phyloP scores from a whole-genome alignment of 1,140 invertebrate genomes.

The Latrodectus geometricus region DNA sequence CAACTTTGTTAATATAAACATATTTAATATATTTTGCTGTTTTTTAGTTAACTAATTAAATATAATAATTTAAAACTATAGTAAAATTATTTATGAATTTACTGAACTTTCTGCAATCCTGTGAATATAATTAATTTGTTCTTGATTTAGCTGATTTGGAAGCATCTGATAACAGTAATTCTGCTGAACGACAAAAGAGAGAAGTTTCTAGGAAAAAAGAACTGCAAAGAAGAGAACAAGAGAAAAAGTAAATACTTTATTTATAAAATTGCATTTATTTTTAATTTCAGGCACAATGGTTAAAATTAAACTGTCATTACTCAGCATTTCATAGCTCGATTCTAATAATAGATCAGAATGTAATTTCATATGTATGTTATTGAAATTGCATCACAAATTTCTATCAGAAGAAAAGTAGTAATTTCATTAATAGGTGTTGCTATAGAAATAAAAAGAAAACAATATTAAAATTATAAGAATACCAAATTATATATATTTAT shows the following conservation, averaged over 20 bases:
- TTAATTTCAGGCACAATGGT: too few relatives aligned
- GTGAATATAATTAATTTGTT: not conserved
- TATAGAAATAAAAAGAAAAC: too few relatives aligned
- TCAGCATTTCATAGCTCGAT: too few relatives aligned
- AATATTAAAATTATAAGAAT: too few relatives aligned
- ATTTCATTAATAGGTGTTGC: too few relatives aligned
- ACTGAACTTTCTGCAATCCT: not conserved
- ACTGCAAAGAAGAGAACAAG: slow-evolving; percentile 38
- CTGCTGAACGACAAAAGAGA: slow-evolving; percentile 16
- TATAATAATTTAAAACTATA: not conserved
- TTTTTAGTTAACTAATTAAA: not conserved
- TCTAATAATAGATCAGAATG: too few relatives aligned
- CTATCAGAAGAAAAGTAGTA: too few relatives aligned
- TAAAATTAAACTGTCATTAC: too few relatives aligned
- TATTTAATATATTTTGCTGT: not conserved
- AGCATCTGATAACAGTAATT: not conserved
- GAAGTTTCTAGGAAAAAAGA: slow-evolving; percentile 35
- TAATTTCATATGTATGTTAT: too few relatives aligned
- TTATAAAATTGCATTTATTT: not conserved
- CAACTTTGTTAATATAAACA: not conserved
- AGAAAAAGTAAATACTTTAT: slow-evolving; percentile 22
- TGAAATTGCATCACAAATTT: too few relatives aligned
- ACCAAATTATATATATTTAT: too few relatives aligned
- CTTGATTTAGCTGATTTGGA: slow-evolving; percentile 24
- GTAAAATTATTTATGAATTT: not conserved